A percentile compares a stretch with the other conserved stretches of the same genome.
phyloP scores from a whole-genome alignment of 92 coral and sea anemone species.

The Muricea muricata region DNA sequence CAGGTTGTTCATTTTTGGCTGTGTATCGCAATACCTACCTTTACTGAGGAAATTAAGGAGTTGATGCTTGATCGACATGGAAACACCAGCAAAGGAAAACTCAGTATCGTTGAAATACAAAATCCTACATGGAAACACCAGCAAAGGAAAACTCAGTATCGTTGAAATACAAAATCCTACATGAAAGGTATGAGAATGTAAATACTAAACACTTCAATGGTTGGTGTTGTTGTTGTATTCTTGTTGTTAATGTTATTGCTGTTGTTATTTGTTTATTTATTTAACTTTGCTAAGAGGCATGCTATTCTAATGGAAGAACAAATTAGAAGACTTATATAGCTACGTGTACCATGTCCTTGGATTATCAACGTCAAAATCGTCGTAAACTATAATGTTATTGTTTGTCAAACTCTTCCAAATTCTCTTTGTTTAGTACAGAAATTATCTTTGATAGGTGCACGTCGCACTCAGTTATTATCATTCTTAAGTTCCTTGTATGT shows the following conservation, averaged over 20 bases:
- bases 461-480: too few relatives aligned
- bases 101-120: conserved; percentile 88
- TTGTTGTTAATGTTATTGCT: too few relatives aligned
- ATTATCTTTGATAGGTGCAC: too few relatives aligned
- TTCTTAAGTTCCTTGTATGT: too few relatives aligned
- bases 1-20: too few relatives aligned
- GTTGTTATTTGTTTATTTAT: background rate
- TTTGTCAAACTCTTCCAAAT: too few relatives aligned
- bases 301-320: background rate
- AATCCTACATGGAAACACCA: conserved; percentile 90
- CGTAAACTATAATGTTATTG: too few relatives aligned
- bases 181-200: conserved; percentile 27
- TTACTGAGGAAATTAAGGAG: conserved; percentile 72
- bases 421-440: too few relatives aligned
- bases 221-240: too few relatives aligned
- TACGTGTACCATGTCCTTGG: too few relatives aligned
- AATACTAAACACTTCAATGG: background rate
- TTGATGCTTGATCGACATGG: conserved; percentile 93
- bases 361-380: too few relatives aligned
- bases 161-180: conserved; percentile 97
- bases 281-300: background rate
- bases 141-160: conserved; percentile 89
- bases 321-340: too few relatives aligned
- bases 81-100: conserved; percentile 94
- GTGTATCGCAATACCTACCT: conserved; percentile 22